These are phyloP conservation scores for Odontesthes bonariensis DNA, from an alignment of 2,113 vertebrate species.

Conservation along the genomic window DNA sequence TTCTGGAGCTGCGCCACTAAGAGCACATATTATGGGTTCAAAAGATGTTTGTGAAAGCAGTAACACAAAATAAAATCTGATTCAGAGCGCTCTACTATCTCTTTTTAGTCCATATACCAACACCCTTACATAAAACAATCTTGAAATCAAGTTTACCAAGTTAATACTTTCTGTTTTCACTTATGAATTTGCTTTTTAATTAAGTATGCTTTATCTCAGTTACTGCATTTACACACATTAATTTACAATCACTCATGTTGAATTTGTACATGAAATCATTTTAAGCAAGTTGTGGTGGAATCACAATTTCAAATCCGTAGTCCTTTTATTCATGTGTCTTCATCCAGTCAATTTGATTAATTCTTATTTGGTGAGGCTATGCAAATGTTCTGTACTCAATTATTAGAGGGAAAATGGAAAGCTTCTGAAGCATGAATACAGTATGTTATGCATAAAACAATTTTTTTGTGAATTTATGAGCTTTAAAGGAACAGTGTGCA, in stretches of 20 bases:
- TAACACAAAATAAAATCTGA: not conserved
- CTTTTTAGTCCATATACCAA: too few relatives aligned
- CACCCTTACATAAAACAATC: too few relatives aligned
- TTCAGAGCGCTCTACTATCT: not conserved
- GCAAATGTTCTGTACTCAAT: not conserved
- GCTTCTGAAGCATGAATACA: not conserved
- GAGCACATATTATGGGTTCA: conserved; percentile 13
- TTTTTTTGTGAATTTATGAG: not conserved
- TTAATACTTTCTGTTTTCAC: not conserved
- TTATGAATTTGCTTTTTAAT: not conserved
- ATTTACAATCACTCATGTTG: not conserved
- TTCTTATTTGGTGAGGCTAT: not conserved
- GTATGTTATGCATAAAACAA: not conserved
- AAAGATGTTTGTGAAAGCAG: conserved; percentile 13
- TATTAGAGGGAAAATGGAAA: not conserved
- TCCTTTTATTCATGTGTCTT: too few relatives aligned
- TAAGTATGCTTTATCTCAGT: not conserved
- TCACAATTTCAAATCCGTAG: too few relatives aligned
- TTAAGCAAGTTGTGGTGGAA: too few relatives aligned
- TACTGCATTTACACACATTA: too few relatives aligned
- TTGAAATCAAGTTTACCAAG: too few relatives aligned
- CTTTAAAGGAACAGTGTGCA: not conserved
- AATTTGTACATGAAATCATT: too few relatives aligned
- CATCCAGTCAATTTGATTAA: too few relatives aligned
- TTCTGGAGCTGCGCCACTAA: conserved; percentile 19